phyloP scores from a whole-genome alignment of 2,888 invertebrate genomes.

The Proisotoma minuta region DNA sequence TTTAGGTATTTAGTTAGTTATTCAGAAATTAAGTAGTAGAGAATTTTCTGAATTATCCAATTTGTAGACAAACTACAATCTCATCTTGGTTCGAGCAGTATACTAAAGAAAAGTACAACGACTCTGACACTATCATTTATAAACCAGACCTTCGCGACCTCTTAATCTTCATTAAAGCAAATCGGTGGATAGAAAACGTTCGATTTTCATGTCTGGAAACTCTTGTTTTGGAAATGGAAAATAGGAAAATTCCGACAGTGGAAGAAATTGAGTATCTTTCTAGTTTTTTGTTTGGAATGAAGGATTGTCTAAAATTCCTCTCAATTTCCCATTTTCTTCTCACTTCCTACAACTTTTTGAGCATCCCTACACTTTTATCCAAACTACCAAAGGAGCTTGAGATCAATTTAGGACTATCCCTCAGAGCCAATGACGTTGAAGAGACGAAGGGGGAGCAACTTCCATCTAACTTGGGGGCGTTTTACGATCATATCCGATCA shows the following conservation, averaged over 20 bases:
- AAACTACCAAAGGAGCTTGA: not conserved
- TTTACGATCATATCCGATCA: not conserved
- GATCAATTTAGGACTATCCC: not conserved
- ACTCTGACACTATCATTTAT: constrained; percentile 3
- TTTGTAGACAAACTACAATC: constrained; percentile 9
- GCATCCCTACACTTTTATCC: not conserved
- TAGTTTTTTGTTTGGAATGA: too few relatives aligned
- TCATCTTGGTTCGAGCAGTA: constrained; percentile 13
- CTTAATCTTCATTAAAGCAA: constrained; percentile 7
- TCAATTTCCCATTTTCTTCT: constrained; percentile 8
- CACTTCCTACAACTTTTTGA: constrained; percentile 3
- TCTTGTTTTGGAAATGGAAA: constrained; percentile 2
- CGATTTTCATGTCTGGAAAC: not conserved
- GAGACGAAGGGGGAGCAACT: not conserved
- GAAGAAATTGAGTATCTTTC: not conserved
- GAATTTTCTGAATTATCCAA: not conserved
- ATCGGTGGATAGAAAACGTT: not conserved
- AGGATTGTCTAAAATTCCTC: not conserved
- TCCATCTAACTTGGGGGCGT: not conserved
- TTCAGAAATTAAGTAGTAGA: not conserved
- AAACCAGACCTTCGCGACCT: constrained; percentile 17
- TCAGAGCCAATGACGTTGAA: not conserved
- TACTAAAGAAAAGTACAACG: constrained; percentile 3
- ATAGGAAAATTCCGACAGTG: constrained; percentile 9
- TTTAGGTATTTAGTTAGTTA: not conserved